phyloP scores from a whole-genome alignment of 2,113 vertebrate species.

The Tonatia bakeri region DNA sequence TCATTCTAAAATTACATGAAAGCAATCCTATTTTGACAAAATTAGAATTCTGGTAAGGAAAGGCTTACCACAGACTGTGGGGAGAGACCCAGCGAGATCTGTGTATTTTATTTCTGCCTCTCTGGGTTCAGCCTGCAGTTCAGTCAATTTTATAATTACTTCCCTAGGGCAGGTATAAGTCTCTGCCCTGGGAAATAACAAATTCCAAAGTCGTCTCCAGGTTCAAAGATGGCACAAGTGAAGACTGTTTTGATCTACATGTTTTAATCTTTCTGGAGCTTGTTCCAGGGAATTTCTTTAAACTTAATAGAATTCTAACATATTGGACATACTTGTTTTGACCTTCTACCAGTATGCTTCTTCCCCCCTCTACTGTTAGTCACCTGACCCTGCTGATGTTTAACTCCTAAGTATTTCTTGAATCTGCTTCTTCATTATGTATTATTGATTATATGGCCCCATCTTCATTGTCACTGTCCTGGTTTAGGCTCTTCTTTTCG shows the following conservation, averaged over 20 bases:
- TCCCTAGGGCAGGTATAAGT: background rate
- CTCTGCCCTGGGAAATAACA: slow-evolving; percentile 3
- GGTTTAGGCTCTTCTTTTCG: background rate
- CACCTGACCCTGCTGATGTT: background rate
- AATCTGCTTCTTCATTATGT: background rate
- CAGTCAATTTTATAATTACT: background rate
- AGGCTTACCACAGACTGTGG: slow-evolving; percentile 4
- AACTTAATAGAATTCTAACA: background rate
- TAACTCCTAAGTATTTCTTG: background rate
- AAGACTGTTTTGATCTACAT: background rate
- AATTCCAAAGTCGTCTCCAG: background rate
- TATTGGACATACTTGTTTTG: background rate
- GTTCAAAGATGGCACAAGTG: background rate
- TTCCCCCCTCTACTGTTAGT: background rate
- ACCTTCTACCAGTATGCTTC: background rate
- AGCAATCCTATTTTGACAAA: slow-evolving; percentile 53
- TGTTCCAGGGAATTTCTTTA: slow-evolving; percentile 8
- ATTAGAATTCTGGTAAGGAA: slow-evolving; percentile 49
- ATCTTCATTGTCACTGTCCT: background rate
- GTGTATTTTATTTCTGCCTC: slow-evolving; percentile 23
- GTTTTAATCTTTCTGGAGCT: slow-evolving; percentile 6
- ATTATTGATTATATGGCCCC: background rate
- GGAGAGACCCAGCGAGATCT: background rate
- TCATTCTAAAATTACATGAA: slow-evolving; percentile 59
- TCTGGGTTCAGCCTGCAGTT: background rate